Evolutionary conservation across 2,888 invertebrate genomes (phyloP).

Genomic region (Eutolmus rufibarbis): DNA sequence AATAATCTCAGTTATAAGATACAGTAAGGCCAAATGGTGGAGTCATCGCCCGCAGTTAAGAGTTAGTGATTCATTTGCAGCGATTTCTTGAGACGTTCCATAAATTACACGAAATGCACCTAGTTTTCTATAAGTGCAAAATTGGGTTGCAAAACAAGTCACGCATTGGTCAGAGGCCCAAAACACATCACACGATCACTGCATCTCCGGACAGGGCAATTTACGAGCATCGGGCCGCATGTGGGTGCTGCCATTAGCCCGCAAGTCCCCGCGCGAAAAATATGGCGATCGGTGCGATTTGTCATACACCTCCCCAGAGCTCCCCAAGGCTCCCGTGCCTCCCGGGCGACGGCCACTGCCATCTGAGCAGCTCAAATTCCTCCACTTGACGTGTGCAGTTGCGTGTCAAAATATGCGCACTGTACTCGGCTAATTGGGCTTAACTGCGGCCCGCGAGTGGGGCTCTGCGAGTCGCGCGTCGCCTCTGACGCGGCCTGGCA

Average conservation of each 20-base stretch:
- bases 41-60: neutral
- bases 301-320: slow-evolving; percentile 20
- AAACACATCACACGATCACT: neutral
- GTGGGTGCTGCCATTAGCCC: slow-evolving; percentile 28
- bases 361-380: slow-evolving; percentile 9
- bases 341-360: neutral
- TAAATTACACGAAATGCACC: neutral
- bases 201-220: neutral
- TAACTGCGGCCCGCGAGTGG: neutral
- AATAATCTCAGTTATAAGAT: neutral
- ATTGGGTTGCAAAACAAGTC: slow-evolving; percentile 35
- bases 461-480: neutral
- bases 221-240: neutral
- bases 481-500: neutral
- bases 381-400: slow-evolving; percentile 36
- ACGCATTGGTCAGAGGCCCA: slow-evolving; percentile 19
- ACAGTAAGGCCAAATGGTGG: neutral
- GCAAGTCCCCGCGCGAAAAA: neutral
- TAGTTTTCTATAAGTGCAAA: slow-evolving; percentile 6
- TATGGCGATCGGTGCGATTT: slow-evolving; percentile 16
- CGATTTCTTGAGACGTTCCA: neutral
- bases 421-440: slow-evolving; percentile 14
- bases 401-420: slow-evolving; percentile 36
- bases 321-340: neutral
- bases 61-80: neutral